These are phyloP conservation scores for Cladorhizidae sp. DNA, from an alignment of 37 sponge, comb jelly and placozoan genomes.

Conservation along the genomic window DNA sequence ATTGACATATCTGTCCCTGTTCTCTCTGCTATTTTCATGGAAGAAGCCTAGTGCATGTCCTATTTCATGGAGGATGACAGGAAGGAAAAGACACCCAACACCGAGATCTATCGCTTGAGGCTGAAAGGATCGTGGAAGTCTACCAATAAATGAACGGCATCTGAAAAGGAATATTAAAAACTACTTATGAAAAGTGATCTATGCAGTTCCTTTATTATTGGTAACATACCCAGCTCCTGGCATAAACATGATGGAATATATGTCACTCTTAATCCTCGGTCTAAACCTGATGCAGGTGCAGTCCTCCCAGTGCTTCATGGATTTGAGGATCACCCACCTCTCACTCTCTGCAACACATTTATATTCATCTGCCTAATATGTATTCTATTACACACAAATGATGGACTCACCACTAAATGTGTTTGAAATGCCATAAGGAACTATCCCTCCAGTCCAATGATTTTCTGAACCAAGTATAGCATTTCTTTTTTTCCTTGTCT, in stretches of 20 bases:
- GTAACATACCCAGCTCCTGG: slow-evolving; percentile 35
- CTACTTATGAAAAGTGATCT: neutral
- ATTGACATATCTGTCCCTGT: slow-evolving; percentile 55
- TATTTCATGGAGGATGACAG: slow-evolving; percentile 64
- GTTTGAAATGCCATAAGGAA: slow-evolving; percentile 44
- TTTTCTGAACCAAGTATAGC: neutral
- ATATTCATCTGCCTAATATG: neutral
- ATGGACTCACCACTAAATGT: slow-evolving; percentile 41
- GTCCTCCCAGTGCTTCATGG: slow-evolving; percentile 78
- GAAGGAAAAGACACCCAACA: slow-evolving; percentile 18
- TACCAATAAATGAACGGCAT: slow-evolving; percentile 54
- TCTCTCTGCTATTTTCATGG: slow-evolving; percentile 66
- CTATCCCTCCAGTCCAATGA: slow-evolving; percentile 65
- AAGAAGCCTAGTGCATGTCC: slow-evolving; percentile 70
- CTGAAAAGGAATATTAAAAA: slow-evolving; percentile 32
- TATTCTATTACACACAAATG: neutral
- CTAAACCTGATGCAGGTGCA: slow-evolving; percentile 75
- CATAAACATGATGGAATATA: slow-evolving; percentile 40
- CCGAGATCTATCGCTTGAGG: slow-evolving; percentile 35
- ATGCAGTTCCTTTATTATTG: neutral
- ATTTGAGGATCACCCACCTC: slow-evolving; percentile 33
- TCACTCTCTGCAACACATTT: slow-evolving; percentile 14
- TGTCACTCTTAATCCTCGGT: slow-evolving; percentile 1
- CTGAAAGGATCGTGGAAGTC: neutral
- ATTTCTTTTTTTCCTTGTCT: neutral